Conservation (phyloP, 2,113 vertebrate species). For the cattle (Bos taurus) region ARS-UCD2.0 NC_037338.1:28213001-28213500, state of each 20-base stretch:
- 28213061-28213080: background rate
- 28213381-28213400: background rate
- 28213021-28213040: background rate
- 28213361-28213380: rapidly evolving
- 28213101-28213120: background rate
- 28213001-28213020: too few relatives aligned
- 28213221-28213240: background rate
- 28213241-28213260: background rate
- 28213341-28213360: background rate
- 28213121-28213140: background rate
- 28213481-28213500: rapidly evolving
- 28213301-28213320: rapidly evolving
- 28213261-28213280: background rate
- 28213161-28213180: background rate
- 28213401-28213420: background rate
- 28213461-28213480: background rate
- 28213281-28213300: background rate
- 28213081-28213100: background rate
- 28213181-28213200: background rate
- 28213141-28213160: background rate
- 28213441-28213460: too few relatives aligned
- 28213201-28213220: background rate
- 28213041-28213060: background rate
- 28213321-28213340: background rate
- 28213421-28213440: background rate